Base-by-base conservation (phyloP, 2,797 vertebrate genomes). In the Ambastaia sidthimunki region DNA sequence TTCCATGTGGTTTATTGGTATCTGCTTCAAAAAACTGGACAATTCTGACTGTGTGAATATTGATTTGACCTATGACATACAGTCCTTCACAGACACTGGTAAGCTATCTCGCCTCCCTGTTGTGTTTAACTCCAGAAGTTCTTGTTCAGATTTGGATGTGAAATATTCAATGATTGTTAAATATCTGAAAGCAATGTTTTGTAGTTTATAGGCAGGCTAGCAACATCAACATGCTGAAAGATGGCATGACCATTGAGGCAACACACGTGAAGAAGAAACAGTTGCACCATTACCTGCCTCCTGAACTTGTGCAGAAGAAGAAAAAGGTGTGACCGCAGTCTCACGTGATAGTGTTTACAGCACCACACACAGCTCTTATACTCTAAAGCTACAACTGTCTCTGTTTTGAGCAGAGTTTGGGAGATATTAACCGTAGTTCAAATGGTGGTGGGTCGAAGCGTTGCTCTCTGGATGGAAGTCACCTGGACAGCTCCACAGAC, bases 1-100 rank as follows among this genome's bases (percentile, higher is more conserved):
- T 76, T 96, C 96, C 19, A 97, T 98, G 96, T 99, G 98, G 98
- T 98, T 99, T 88, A 96, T 99, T 62, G 98, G 98, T 75, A 97
- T 99, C 83, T 92, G 93, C 59, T 99, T 99, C 90, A 98, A 95
- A 90, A 99, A 98, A 90, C 92, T 95, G 87, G 97, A 98, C 90
- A 98, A 96, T 34, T 90, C 95, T 0, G 97, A 98, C 89, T 96
- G 95, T 62, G 94, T 98, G 62, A 98, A 97, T 78, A 93, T 99
- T 85, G 98, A 99, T 89, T 90, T 99, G 87, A 99, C 97, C 0
- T 94, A 95, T 1, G 98, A 97, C 90, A 98, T 99, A 89, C 98
- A 98, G 88, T 96, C 94, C 0, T 99, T 99, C 92, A 99, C 96
- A 84, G 97, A 98, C 78, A 97, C 96, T 55, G 98, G 97, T 98